phyloP scores from a whole-genome alignment of 2,888 invertebrate species.

The Trypoxylon attenuatum region DNA sequence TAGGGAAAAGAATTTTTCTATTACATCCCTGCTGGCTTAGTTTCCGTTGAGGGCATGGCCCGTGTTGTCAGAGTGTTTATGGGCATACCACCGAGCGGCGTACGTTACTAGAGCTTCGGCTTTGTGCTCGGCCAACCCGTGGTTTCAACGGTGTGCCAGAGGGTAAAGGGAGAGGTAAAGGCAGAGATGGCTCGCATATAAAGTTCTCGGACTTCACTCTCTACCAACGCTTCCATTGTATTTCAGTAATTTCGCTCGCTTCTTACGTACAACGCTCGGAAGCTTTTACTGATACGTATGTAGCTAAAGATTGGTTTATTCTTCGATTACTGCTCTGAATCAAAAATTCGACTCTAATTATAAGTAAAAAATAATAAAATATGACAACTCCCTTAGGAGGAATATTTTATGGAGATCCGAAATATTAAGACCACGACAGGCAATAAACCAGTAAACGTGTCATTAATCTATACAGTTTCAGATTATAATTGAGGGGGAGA shows the following conservation, averaged over 20 bases:
- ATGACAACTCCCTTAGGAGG: neutral
- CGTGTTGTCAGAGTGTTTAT: conserved; percentile 22
- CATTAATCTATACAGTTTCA: too few species aligned
- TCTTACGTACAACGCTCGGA: neutral
- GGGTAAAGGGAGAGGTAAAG: too few species aligned
- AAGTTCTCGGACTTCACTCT: conserved; percentile 24
- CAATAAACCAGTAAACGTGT: too few species aligned
- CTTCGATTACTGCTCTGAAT: neutral
- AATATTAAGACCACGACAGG: too few species aligned
- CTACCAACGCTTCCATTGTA: conserved; percentile 10
- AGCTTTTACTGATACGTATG: neutral
- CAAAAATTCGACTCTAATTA: too few species aligned
- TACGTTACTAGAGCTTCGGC: conserved; percentile 17
- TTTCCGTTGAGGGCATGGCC: conserved; percentile 11
- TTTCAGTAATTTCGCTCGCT: conserved; percentile 26
- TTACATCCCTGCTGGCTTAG: too few species aligned
- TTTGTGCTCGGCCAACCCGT: conserved; percentile 11
- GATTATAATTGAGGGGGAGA: too few species aligned
- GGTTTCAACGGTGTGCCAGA: conserved; percentile 11
- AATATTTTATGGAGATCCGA: too few species aligned
- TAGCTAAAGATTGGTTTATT: neutral
- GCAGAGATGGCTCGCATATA: conserved; percentile 23
- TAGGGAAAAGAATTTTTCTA: too few species aligned
- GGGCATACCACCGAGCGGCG: conserved; percentile 7
- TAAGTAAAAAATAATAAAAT: neutral